These are phyloP conservation scores for Leptinotarsa rubiginosa DNA, from an alignment of 2,888 invertebrate species.

Conservation along the genomic window DNA sequence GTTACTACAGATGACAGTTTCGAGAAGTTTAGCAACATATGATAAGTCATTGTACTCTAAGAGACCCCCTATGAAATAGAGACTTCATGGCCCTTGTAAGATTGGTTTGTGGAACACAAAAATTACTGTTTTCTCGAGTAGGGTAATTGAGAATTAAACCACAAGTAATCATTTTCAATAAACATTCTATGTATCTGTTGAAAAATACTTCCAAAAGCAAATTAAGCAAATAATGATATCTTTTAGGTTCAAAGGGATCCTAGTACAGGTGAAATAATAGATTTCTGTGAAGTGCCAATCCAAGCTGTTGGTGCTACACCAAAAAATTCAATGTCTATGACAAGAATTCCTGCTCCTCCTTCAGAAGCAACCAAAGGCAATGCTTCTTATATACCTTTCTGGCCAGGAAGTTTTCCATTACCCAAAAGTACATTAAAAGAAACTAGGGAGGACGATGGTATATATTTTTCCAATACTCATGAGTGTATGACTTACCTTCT, in stretches of 20 bases:
- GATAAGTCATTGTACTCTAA: too few species aligned
- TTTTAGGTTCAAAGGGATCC: slow-evolving; percentile 78
- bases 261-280: slow-evolving; percentile 79
- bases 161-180: too few species aligned
- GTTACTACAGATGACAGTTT: too few species aligned
- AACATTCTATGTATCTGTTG: too few species aligned
- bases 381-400: slow-evolving; percentile 85
- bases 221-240: too few species aligned
- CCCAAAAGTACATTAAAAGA: slow-evolving; percentile 68
- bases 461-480: background rate
- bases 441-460: slow-evolving; percentile 44
- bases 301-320: slow-evolving; percentile 74
- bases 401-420: slow-evolving; percentile 84
- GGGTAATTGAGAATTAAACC: too few species aligned
- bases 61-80: too few species aligned
- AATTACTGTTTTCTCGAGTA: too few species aligned
- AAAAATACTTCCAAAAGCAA: too few species aligned
- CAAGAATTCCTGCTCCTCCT: slow-evolving; percentile 80
- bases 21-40: too few species aligned
- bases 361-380: slow-evolving; percentile 80
- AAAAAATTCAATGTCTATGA: slow-evolving; percentile 83
- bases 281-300: slow-evolving; percentile 73
- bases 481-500: slow-evolving; percentile 6
- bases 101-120: too few species aligned
- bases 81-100: too few species aligned